These are phyloP conservation scores for Drosophila subobscura DNA, from an alignment of 1,140 invertebrate species.

Conservation along the genomic window DNA sequence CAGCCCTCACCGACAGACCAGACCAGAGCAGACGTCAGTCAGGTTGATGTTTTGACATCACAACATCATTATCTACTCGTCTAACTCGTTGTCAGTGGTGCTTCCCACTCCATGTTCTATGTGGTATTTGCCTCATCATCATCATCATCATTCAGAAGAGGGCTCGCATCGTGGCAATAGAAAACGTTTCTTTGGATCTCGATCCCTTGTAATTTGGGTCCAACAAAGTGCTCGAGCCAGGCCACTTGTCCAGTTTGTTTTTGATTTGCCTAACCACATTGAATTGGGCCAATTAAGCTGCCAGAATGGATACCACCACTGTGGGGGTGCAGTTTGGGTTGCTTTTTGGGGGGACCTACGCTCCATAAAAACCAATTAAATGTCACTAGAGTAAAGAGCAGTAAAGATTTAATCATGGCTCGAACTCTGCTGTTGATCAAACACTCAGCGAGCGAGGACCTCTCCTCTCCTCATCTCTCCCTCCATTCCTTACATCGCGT, in stretches of 20 bases:
- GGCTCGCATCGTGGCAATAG: constrained; percentile 28
- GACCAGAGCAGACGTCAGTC: constrained; percentile 41
- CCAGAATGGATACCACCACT: constrained; percentile 23
- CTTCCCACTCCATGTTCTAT: constrained; percentile 3
- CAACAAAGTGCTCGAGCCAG: constrained; percentile 34
- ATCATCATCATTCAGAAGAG: constrained; percentile 12
- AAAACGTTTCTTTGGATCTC: constrained; percentile 41
- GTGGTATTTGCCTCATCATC: constrained; percentile 64
- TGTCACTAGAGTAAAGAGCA: constrained; percentile 50
- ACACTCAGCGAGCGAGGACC: constrained; percentile 19
- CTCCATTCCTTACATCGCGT: constrained; percentile 62
- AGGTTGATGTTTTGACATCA: constrained; percentile 76
- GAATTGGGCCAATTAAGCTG: constrained; percentile 61
- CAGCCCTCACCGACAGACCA: constrained; percentile 27
- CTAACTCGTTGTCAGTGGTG: constrained; percentile 42
- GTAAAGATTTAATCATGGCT: constrained; percentile 71
- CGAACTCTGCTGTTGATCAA: constrained; percentile 44
- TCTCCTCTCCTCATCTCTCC: constrained; percentile 14
- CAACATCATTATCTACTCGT: constrained; percentile 75
- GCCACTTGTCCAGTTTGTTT: constrained; percentile 49
- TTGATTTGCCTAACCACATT: constrained; percentile 28
- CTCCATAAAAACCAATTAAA: constrained; percentile 47
- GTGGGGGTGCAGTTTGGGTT: background rate
- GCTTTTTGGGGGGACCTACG: background rate
- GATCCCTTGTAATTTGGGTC: constrained; percentile 19